Conservation (phyloP, 2,888 invertebrate genomes). For the Microdon myrmicae region DNA sequence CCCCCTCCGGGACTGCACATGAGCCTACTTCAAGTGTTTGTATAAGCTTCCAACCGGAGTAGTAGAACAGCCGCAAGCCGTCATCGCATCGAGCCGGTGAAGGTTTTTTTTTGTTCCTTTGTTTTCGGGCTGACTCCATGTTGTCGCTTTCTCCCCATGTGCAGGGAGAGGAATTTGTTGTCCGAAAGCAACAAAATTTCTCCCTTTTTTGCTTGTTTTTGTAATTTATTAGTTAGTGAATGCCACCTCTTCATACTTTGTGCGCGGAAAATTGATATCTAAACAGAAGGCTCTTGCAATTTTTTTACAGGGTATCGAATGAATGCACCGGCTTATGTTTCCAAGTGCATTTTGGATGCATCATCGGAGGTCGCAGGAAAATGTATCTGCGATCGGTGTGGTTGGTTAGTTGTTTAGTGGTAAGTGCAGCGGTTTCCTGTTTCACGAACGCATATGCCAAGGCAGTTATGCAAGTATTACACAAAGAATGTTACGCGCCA, state of each 20-base stretch:
- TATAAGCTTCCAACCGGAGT: too few species aligned
- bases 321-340: conserved; percentile 40
- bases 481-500: too few species aligned
- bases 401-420: conserved; percentile 4
- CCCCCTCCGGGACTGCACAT: too few species aligned
- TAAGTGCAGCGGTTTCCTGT: conserved; percentile 26
- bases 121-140: conserved; percentile 16
- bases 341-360: conserved; percentile 41
- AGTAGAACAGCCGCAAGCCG: too few species aligned
- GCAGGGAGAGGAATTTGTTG: conserved; percentile 17
- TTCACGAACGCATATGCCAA: conserved; percentile 31
- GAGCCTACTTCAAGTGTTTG: too few species aligned
- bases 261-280: conserved; percentile 55
- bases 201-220: conserved; percentile 21
- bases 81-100: too few species aligned
- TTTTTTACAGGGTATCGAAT: conserved; percentile 32
- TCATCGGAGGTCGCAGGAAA: conserved; percentile 10
- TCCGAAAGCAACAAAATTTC: conserved; percentile 8
- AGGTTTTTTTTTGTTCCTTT: too few species aligned
- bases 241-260: conserved; percentile 25
- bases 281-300: conserved; percentile 43
- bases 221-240: too few species aligned
- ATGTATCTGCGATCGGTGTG: conserved; percentile 4
- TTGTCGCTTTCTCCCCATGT: conserved; percentile 8
- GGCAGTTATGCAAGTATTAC: too few species aligned